Evolutionary conservation across 2,797 vertebrate species (phyloP).

Genomic region (Channallabes apus): DNA sequence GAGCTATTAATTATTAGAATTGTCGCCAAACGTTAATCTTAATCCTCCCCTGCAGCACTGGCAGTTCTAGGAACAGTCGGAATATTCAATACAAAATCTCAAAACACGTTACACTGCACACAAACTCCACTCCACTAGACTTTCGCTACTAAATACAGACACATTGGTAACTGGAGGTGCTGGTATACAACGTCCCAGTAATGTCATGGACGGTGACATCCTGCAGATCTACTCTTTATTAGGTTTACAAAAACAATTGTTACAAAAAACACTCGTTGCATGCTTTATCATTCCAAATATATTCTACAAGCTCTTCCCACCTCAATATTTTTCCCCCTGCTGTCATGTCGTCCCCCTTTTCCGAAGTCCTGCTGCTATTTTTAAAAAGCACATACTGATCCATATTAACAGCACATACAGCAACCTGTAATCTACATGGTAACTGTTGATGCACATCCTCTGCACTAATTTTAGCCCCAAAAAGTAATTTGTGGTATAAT

Average conservation of each 20-base stretch:
- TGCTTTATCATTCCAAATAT: background rate
- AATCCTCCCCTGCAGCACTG: background rate
- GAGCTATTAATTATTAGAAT: background rate
- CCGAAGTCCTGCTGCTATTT: background rate
- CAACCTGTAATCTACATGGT: background rate
- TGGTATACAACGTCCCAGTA: background rate
- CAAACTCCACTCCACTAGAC: background rate
- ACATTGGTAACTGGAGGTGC: background rate
- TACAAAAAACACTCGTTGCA: background rate
- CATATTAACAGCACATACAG: background rate
- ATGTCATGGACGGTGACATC: too few relatives aligned
- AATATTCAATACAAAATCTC: background rate
- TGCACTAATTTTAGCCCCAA: background rate
- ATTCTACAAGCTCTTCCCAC: background rate
- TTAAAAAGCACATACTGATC: background rate
- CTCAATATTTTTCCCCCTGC: background rate
- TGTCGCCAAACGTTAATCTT: background rate
- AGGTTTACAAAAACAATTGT: background rate
- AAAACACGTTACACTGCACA: background rate
- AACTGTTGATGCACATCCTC: background rate
- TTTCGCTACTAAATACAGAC: background rate
- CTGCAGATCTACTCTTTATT: background rate
- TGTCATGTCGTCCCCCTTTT: background rate
- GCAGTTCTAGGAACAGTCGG: background rate
- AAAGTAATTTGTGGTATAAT: background rate